phyloP scores from a whole-genome alignment of 1,140 invertebrate genomes.

The Brachionus manjavacas region DNA sequence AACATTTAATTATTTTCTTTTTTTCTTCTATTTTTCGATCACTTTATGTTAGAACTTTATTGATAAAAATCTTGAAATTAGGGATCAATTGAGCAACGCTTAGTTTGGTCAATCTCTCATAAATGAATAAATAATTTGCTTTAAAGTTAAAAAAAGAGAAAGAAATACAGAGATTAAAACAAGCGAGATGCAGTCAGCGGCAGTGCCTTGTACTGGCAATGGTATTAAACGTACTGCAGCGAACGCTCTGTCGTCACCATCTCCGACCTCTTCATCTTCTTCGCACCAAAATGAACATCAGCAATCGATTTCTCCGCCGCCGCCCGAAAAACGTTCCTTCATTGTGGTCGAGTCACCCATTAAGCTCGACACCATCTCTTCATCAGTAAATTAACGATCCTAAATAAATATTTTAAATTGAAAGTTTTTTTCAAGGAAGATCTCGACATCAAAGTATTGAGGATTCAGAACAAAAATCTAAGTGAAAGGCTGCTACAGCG shows the following conservation, averaged over 20 bases:
- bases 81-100: neutral
- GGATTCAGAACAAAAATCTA: constrained; percentile 93
- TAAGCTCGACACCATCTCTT: constrained; percentile 33
- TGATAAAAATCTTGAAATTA: neutral
- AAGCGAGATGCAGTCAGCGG: constrained; percentile 16
- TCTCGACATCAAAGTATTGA: constrained; percentile 91
- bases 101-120: neutral
- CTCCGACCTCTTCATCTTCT: neutral
- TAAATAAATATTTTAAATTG: neutral
- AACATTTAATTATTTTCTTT: neutral
- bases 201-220: constrained; percentile 40
- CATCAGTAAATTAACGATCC: neutral
- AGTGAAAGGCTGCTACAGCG: constrained; percentile 80
- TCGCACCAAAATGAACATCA: constrained; percentile 23
- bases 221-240: constrained; percentile 40
- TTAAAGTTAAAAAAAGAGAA: neutral
- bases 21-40: neutral
- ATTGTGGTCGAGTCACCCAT: constrained; percentile 41
- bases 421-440: constrained; percentile 65
- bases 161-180: neutral
- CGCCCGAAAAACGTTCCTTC: constrained; percentile 24
- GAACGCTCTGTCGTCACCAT: constrained; percentile 18
- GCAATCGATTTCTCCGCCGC: neutral
- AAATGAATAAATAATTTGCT: neutral
- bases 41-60: neutral